These are phyloP conservation scores for Belgica antarctica DNA, from an alignment of 2,888 invertebrate genomes.

Conservation along the genomic window DNA sequence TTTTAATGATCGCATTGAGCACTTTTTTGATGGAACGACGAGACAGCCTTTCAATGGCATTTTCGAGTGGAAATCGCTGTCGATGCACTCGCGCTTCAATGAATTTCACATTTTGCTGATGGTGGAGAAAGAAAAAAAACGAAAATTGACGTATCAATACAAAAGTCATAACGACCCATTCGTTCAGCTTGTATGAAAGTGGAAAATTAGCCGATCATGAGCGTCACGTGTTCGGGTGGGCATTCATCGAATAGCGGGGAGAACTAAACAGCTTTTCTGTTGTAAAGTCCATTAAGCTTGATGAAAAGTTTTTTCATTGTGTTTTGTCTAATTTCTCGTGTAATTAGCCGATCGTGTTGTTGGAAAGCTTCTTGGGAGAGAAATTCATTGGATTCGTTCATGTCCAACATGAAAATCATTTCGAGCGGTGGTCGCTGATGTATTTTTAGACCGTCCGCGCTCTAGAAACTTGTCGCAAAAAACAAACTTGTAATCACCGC, in stretches of 20 bases:
- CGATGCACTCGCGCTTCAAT: slow-evolving; percentile 18
- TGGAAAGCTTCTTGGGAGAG: neutral
- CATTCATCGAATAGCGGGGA: slow-evolving; percentile 6
- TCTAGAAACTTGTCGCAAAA: slow-evolving; percentile 14
- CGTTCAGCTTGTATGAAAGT: neutral
- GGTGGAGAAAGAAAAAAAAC: neutral
- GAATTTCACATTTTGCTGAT: slow-evolving; percentile 10
- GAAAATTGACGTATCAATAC: slow-evolving; percentile 9
- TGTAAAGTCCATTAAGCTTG: neutral
- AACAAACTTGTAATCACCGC: no score
- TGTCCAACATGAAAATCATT: neutral
- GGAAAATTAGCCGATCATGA: neutral
- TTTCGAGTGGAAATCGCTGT: slow-evolving; percentile 8
- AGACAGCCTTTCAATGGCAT: neutral
- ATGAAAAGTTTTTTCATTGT: slow-evolving; percentile 3
- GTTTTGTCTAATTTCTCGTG: neutral
- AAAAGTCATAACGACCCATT: neutral
- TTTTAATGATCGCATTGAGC: no score
- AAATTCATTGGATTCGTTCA: neutral
- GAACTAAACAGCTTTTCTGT: neutral
- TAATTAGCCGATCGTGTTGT: slow-evolving; percentile 6
- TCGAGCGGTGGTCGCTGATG: neutral
- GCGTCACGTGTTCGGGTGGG: slow-evolving; percentile 12
- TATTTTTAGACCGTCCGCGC: slow-evolving; percentile 1
- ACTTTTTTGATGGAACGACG: no score